Percentiles rank a stretch among this genome's conserved stretches.
These are phyloP conservation scores for Tinea trinotella DNA, from an alignment of 2,888 invertebrate species.

Conservation along the genomic window DNA sequence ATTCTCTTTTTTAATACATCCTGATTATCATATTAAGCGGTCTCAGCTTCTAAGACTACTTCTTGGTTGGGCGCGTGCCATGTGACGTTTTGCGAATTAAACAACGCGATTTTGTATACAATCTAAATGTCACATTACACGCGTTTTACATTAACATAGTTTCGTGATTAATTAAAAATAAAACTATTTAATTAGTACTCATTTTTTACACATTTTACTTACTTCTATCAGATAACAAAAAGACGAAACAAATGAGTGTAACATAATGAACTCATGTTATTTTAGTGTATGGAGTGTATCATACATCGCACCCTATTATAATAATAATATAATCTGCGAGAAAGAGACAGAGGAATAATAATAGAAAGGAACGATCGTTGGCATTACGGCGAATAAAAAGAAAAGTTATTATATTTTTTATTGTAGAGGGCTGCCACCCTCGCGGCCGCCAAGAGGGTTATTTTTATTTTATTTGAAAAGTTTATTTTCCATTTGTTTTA, in stretches of 20 bases:
- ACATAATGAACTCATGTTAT: conserved; percentile 4
- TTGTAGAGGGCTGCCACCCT: conserved; percentile 68
- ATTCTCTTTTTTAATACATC: background rate
- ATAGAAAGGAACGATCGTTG: conserved; percentile 65
- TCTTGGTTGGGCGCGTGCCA: background rate
- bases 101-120: too few species aligned
- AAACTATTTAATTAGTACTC: too few species aligned
- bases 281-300: conserved; percentile 10
- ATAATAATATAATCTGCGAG: conserved; percentile 45
- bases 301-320: conserved; percentile 46
- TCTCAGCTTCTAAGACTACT: background rate
- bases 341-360: conserved; percentile 55
- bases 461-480: conserved; percentile 72
- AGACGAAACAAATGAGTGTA: too few species aligned
- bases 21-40: background rate
- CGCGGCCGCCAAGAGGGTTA: conserved; percentile 64
- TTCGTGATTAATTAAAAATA: too few species aligned
- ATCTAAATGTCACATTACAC: too few species aligned
- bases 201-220: too few species aligned
- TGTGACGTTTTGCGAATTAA: background rate
- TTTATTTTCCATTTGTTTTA: conserved; percentile 72
- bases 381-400: conserved; percentile 71
- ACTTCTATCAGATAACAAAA: too few species aligned
- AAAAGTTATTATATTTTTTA: conserved; percentile 73
- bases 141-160: too few species aligned